Evolutionary conservation across 2,113 vertebrate genomes (phyloP).

Genomic region (Passerina amoena): DNA sequence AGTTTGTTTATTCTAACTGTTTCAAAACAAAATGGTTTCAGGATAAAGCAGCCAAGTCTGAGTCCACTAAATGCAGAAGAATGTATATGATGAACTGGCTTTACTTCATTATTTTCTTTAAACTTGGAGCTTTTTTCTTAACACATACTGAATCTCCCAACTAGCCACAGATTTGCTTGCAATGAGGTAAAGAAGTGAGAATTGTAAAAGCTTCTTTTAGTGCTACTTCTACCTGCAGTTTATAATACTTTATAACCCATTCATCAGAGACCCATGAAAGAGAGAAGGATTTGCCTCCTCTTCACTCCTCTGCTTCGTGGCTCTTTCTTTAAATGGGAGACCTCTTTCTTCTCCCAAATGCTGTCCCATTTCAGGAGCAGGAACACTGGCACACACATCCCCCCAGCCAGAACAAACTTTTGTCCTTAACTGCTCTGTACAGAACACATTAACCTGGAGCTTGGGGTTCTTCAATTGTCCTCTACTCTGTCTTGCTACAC

Average conservation of each 20-base stretch:
- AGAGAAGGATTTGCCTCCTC: not conserved
- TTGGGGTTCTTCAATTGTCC: not conserved
- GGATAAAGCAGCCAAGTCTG: not conserved
- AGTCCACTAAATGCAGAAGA: not conserved
- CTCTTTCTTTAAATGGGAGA: not conserved
- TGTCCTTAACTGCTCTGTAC: not conserved
- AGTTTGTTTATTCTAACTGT: slow-evolving; percentile 27
- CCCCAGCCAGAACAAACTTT: not conserved
- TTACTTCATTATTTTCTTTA: not conserved
- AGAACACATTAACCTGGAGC: not conserved
- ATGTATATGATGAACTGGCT: not conserved
- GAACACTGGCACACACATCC: not conserved
- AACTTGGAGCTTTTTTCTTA: not conserved
- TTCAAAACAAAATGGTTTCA: slow-evolving; percentile 10
- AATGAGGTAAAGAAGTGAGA: not conserved
- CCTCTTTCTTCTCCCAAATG: not conserved
- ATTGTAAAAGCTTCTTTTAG: not conserved
- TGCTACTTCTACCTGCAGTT: not conserved
- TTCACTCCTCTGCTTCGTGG: not conserved
- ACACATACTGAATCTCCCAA: not conserved
- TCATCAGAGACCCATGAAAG: not conserved
- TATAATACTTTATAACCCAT: not conserved
- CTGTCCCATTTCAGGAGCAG: not conserved
- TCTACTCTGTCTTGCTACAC: not conserved
- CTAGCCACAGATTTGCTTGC: not conserved